These are phyloP conservation scores for Zoanthus sansibaricus DNA, from an alignment of 92 coral and sea anemone species.

Conservation along the genomic window DNA sequence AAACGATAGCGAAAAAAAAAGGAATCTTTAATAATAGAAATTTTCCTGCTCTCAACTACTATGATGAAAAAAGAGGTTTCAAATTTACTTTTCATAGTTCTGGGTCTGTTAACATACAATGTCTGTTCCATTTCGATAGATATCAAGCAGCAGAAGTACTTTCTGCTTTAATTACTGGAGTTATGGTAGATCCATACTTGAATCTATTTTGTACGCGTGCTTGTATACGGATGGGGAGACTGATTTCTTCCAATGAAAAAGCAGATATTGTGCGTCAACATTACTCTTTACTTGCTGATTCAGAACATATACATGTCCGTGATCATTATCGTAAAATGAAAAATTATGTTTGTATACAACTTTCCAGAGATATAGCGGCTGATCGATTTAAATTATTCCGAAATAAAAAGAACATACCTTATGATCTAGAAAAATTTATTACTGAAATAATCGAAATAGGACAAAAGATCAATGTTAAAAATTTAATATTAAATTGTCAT, in stretches of 20 bases:
- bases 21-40: neutral
- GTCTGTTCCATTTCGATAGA: neutral
- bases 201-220: neutral
- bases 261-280: neutral
- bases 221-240: neutral
- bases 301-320: neutral
- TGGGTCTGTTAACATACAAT: neutral
- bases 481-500: no score
- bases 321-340: neutral
- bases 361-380: neutral
- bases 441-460: no score
- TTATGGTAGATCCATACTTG: neutral
- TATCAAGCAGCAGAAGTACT: neutral
- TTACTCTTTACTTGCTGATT: neutral
- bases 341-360: neutral
- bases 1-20: neutral
- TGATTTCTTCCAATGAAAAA: neutral
- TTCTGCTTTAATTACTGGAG: neutral
- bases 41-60: neutral
- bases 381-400: neutral
- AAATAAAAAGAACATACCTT: neutral
- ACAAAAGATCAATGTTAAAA: no score
- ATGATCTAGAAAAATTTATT: no score
- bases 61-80: neutral
- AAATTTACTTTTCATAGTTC: neutral